Evolutionary conservation across 2,797 vertebrate genomes (phyloP), one percentile per base, ranked within the genome.

Genomic region (Lemur catta): DNA sequence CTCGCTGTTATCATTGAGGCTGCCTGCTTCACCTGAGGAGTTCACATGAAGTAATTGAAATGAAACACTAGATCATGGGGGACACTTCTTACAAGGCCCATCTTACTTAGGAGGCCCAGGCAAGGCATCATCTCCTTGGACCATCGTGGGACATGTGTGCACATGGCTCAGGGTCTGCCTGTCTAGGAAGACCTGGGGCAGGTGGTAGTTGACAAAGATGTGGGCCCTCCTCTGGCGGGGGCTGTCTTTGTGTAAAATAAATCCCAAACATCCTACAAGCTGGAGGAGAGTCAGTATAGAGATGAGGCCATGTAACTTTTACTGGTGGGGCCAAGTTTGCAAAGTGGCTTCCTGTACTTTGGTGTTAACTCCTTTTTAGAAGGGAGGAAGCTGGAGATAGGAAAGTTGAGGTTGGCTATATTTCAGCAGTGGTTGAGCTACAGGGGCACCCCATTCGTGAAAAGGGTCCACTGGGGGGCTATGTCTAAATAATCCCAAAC

Each of bases 81-180:
- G 33, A 18, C 35, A 48, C 41, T 59, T 84, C 41, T 79, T 57
- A 59, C 41, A 46, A 43, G 38, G 43, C 17, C 46, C 72, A 41
- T 78, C 71, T 81, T 46, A 61, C 71, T 81, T 46, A 61, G 67
- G 57, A 76, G 35, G 35, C 72, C 55, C 59, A 52, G 69, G 52
- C 24, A 75, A 67, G 41, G 55, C n/a, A 35, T 65, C 61, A 4
- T 74, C 20, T 1, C 50, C 82, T 2, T n/a, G 65, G 9, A 18
- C 76, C 57, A 1, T 18, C 0, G 0, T 22, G 43, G n/a, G 55
- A n/a, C 46, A 2, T 8, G 4, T 72, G 57, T 57, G 48, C 17
- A 6, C 17, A 4, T 11, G 20, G 43, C 33, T 81, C 41, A 11
- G 38, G 72, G 38, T 65, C 65, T 69, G 43, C 50, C 22, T 38